These are phyloP conservation scores for Odontomyia ornata DNA, from an alignment of 2,888 invertebrate genomes.

Conservation along the genomic window DNA sequence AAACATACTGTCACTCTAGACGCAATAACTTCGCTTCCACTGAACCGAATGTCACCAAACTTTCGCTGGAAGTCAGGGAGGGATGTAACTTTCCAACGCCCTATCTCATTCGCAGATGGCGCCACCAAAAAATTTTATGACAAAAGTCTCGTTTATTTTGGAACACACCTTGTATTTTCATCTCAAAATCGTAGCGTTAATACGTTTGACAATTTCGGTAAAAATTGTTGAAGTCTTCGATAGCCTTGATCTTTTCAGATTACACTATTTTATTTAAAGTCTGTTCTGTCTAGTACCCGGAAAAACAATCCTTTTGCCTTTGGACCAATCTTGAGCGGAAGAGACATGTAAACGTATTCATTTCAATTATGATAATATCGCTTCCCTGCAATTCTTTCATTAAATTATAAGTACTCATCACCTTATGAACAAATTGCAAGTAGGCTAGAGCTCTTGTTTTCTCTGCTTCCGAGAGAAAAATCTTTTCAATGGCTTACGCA, in stretches of 20 bases:
- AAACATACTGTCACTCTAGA: too few relatives aligned
- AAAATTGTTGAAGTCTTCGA: background rate
- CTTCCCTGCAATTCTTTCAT: background rate
- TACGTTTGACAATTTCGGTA: background rate
- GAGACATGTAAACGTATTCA: background rate
- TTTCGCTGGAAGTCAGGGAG: too few relatives aligned
- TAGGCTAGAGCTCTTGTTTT: too few relatives aligned
- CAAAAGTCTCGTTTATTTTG: too few relatives aligned
- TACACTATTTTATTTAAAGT: background rate
- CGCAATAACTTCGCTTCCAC: too few relatives aligned
- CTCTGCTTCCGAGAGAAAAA: background rate
- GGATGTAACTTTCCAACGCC: too few relatives aligned
- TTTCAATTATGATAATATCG: background rate
- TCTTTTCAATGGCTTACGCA: constrained; percentile 2
- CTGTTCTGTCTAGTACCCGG: background rate
- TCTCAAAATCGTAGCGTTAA: background rate
- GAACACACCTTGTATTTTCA: too few relatives aligned
- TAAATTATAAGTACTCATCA: background rate
- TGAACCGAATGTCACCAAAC: too few relatives aligned
- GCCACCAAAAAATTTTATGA: too few relatives aligned
- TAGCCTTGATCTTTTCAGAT: background rate
- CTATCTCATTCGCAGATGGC: too few relatives aligned
- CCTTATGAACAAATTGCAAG: too few relatives aligned
- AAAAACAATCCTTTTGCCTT: background rate
- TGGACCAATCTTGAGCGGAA: background rate